These are phyloP conservation scores for Argopecten irradians DNA, from an alignment of 1,140 invertebrate genomes.

Conservation along the genomic window DNA sequence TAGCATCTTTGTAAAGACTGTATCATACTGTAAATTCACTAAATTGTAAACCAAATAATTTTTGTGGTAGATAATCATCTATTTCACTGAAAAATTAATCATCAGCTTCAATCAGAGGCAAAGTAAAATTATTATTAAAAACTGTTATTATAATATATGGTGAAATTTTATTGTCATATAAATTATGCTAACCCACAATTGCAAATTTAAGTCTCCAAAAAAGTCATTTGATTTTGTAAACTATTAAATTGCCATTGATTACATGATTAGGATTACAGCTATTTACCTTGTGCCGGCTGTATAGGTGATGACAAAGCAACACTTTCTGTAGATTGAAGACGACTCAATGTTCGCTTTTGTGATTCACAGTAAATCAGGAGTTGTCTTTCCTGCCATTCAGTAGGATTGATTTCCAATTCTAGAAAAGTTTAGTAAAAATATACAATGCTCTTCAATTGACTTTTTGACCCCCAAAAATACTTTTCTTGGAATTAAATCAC, in stretches of 20 bases:
- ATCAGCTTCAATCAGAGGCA: too few species aligned
- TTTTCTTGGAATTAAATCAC: too few species aligned
- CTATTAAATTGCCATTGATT: background rate
- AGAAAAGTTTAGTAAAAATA: too few species aligned
- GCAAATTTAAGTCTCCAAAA: background rate
- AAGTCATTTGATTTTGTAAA: background rate
- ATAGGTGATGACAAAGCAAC: conserved; percentile 60
- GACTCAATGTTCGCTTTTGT: conserved; percentile 55
- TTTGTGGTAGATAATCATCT: too few species aligned
- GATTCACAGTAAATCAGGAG: conserved; percentile 55
- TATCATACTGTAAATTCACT: too few species aligned
- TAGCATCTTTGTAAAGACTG: too few species aligned
- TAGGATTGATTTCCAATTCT: conserved; percentile 50
- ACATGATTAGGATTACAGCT: background rate
- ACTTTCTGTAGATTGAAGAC: conserved; percentile 62
- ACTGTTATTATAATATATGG: background rate
- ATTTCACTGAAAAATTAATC: too few species aligned
- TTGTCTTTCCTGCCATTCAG: conserved; percentile 61
- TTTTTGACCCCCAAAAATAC: too few species aligned
- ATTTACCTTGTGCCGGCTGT: conserved; percentile 53
- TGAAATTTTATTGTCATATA: background rate
- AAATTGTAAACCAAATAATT: too few species aligned
- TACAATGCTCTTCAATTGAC: too few species aligned
- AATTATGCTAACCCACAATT: background rate
- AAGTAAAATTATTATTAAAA: too few species aligned